phyloP scores from a whole-genome alignment of 1,140 invertebrate species.

The Ostrea edulis region DNA sequence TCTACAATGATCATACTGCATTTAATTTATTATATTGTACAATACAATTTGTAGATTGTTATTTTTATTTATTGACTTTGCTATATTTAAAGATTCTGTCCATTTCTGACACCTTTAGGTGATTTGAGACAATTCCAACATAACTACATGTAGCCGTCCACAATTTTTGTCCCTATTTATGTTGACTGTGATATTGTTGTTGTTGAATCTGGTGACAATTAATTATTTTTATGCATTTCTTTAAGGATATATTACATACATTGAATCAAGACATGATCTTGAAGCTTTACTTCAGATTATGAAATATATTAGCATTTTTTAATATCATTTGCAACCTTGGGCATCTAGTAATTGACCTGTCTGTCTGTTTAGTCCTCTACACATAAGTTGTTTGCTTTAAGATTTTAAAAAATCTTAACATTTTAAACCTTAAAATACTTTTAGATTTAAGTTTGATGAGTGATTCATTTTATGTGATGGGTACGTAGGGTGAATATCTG shows the following conservation, averaged over 20 bases:
- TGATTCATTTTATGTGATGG: too few relatives aligned
- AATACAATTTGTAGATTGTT: background rate
- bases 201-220: slow-evolving; percentile 15
- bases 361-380: too few relatives aligned
- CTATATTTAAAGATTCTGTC: background rate
- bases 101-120: background rate
- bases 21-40: background rate
- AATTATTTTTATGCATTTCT: slow-evolving; percentile 17
- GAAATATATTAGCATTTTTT: too few relatives aligned
- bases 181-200: slow-evolving; percentile 37
- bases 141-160: background rate
- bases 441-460: too few relatives aligned
- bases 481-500: too few relatives aligned
- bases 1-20: too few relatives aligned
- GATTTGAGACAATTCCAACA: background rate
- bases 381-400: too few relatives aligned
- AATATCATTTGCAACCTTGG: background rate
- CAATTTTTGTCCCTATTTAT: background rate
- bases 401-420: too few relatives aligned
- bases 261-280: background rate
- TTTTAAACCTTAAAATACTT: too few relatives aligned
- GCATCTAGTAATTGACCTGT: background rate
- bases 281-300: background rate
- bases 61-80: background rate
- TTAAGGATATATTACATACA: background rate